Evolutionary conservation across 2,888 invertebrate species (phyloP), one percentile per base, ranked within the genome.

Genomic region (Drosophila crucigera): DNA sequence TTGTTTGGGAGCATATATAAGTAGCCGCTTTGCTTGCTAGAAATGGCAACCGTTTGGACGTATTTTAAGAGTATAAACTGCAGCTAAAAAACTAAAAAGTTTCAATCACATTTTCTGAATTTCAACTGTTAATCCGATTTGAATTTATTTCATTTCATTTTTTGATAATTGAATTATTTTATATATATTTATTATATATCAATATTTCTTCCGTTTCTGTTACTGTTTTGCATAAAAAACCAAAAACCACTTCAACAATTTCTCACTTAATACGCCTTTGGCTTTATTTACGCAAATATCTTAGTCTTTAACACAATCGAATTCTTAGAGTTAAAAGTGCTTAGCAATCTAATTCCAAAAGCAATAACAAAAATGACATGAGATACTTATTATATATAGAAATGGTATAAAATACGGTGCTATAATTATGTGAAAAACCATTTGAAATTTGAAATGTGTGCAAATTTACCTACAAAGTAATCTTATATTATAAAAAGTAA

Each of bases 281-380:
- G 85, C 89, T 89, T 89, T 85, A 85, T 85, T 85, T 78, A 83
- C 69, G 70, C 67, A 82, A 75, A 73, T 78, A 47, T 68, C 66
- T 77, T 68, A 68, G 49, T 54, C 55, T 64, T 33, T 65, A 78
- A 73, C 80, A 67, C 78, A 88, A 76, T 72, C 28, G 56, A 76
- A 75, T 82, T 56, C 86, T 88, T 88, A 88, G 63, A 58, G 43
- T 68, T 71, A 71, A n/a, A 70, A 71, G 69, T 84, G 68, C 89
- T 83, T 85, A 88, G 67, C 74, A 50, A 72, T 60, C 78, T 71
- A 84, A 30, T 50, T 62, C 63, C 73, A 67, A 41, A 33, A 66
- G 53, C 69, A 64, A 64, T 53, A 56, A 73, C 71, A 67, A 60
- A 68, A 53, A 16, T 16, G 55, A 77, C 53, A 65, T 60, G 52